Base-by-base conservation (phyloP, 1,140 invertebrate species). In the Dufourea novaeangliae region DNA sequence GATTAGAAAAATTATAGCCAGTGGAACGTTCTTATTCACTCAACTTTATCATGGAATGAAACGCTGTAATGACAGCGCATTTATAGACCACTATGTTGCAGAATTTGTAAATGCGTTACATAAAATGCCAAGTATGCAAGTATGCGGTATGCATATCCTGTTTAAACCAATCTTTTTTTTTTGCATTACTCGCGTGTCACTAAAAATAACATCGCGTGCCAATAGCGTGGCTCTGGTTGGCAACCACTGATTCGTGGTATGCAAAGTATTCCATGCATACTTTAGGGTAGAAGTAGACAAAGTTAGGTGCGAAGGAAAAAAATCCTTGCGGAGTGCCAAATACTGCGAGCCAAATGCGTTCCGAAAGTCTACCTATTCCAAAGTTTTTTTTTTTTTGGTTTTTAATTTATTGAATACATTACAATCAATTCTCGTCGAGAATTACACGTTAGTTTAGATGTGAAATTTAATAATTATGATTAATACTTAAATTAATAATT, bases 201-300 rank as follows among this genome's bases (percentile, higher is more conserved):
- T 64, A 39, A 52, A 54, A 29, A 52, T 52, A 64, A 17, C 22
- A 10, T 73, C 61, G 59, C 63, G 72, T 68, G 50, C 3, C 27
- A 44, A 20, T 22, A 29, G 62, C 22, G 10, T 25, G n/a, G 7
- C 2, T 20, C 12, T 29, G 29, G 70, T 72, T 63, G 70, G 29
- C 44, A 72, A 72, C 59, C 70, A 52, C 59, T 62, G 70, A 63
- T 39, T 63, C 22, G 1, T 34, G 32, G 57, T 63, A 63, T 52
- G 57, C 72, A 68, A 75, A 75, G 4, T 57, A 56, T 14, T 27
- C 32, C 20, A 7, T 39, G 52, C 37, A 75, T 37, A 20, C 52
- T 20, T 34, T 57, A 17, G 37, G 6, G n/a, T 25, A 3, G 8
- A 34, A 56, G 34, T 27, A 74, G 52, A 41, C 50, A 14, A 41